A percentile compares a stretch with the other conserved stretches of the same genome.
Evolutionary conservation across 2,888 invertebrate species (phyloP).

Genomic region (Plagiodera versicolora): DNA sequence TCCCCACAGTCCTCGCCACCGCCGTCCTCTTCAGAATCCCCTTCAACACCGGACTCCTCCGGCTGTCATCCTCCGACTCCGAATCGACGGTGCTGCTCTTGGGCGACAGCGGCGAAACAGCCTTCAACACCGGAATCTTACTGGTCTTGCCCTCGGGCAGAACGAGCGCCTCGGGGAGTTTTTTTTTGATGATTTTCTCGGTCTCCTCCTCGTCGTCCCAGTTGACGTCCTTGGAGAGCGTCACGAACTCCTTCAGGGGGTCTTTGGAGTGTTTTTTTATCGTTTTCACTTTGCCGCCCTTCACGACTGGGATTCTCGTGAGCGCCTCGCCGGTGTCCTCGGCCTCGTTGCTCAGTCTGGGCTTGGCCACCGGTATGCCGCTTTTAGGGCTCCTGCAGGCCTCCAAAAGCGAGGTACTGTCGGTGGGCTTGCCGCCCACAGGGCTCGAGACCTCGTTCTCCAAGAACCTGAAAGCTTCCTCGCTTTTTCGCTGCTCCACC

Average conservation of each 20-base stretch:
- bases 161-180: too few species aligned
- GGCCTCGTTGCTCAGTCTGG: constrained; percentile 42
- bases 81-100: constrained; percentile 52
- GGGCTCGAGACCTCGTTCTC: constrained; percentile 50
- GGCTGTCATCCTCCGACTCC: constrained; percentile 54
- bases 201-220: constrained; percentile 50
- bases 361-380: constrained; percentile 48
- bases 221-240: constrained; percentile 52
- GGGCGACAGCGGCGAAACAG: constrained; percentile 47
- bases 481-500: constrained; percentile 49
- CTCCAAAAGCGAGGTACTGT: constrained; percentile 33
- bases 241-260: constrained; percentile 54
- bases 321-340: constrained; percentile 44
- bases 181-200: constrained; percentile 34
- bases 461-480: constrained; percentile 53
- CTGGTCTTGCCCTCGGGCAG: constrained; percentile 39
- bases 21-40: constrained; percentile 51
- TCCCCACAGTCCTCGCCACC: constrained; percentile 58
- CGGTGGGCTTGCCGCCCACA: constrained; percentile 22
- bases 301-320: constrained; percentile 52
- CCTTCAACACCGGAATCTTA: constrained; percentile 55
- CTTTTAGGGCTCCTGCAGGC: constrained; percentile 38
- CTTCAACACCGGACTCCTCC: constrained; percentile 50
- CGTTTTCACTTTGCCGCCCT: constrained; percentile 55
- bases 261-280: constrained; percentile 58